Base-by-base conservation (phyloP, 2,113 vertebrate genomes). In the Sinocyclocheilus rhinocerous region DNA sequence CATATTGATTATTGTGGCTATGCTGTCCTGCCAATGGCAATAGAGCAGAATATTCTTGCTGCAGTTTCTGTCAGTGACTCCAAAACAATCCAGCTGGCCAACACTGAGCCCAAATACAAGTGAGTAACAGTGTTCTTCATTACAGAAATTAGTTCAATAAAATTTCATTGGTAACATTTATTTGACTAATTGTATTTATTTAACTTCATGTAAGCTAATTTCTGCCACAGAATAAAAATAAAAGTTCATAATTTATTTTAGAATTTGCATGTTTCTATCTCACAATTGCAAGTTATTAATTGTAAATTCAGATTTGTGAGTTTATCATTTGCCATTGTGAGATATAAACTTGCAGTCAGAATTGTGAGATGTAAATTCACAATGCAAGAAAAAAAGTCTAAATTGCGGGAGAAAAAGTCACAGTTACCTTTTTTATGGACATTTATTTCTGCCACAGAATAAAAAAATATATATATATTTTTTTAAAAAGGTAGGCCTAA, bases 1-100 rank as follows among this genome's bases (percentile, higher is more conserved):
- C 98, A 99, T 87, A 97, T 99, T 85, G 98, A 99, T 92, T 99
- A 99, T 87, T 99, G 98, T 89, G 98, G 98, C 1, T 99, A 99
- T 84, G 95, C 97, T 86, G 98, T 99, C 77, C 96, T 99, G 84
- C 98, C 98, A 0, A 99, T 99, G 98, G 98, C 98, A 61, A 95
- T 99, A 87, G 97, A 99, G 85, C 98, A 97, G 92, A 97, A 94
- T 86, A 97, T 99, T 86, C 91, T 99, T 29, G 95, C 97, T 88
- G 97, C 98, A 15, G 97, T 97, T 86, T 96, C 96, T 72, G 93
- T 96, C 82, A 95, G 96, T 52, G 91, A 91, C 81, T 95, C 93
- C 50, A 89, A 94, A 48, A 91, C 85, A 61, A 94, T 99, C 75
- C 93, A 96, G 16, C 90, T 99, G 91, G 93, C 96, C 88, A 99